Percentiles rank a stretch among this genome's conserved stretches.
These are phyloP conservation scores for Origma solitaria DNA, from an alignment of 2,113 vertebrate genomes.

Conservation along the genomic window DNA sequence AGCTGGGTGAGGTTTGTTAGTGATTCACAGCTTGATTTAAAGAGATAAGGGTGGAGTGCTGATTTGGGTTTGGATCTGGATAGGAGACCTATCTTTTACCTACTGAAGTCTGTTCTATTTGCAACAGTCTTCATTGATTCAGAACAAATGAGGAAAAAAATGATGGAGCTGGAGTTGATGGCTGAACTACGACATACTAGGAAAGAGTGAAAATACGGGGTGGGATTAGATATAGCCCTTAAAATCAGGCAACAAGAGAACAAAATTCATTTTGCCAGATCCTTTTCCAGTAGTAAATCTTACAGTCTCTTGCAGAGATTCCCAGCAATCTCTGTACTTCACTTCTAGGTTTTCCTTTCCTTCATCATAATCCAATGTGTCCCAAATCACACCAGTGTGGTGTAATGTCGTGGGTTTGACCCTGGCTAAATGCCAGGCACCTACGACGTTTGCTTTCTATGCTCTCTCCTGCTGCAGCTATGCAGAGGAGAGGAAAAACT, in stretches of 20 bases:
- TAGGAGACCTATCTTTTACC: background rate
- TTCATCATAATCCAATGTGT: background rate
- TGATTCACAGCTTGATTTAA: background rate
- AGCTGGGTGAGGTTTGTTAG: background rate
- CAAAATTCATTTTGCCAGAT: background rate
- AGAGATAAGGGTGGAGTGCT: background rate
- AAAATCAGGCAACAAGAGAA: background rate
- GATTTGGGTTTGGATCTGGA: background rate
- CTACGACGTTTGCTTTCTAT: no score
- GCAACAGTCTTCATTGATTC: background rate
- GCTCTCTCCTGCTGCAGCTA: no score
- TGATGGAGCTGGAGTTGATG: background rate
- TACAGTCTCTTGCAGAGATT: background rate
- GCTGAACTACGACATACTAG: background rate
- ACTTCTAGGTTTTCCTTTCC: background rate
- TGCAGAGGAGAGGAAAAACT: no score
- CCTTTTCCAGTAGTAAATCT: background rate
- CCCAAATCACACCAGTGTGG: background rate
- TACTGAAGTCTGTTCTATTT: background rate
- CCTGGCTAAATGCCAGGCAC: no score
- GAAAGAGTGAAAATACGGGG: background rate
- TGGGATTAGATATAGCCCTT: background rate
- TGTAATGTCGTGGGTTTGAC: no score
- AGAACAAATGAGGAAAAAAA: background rate
- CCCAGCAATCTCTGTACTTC: background rate